Percentiles rank a stretch among this genome's conserved stretches.
Evolutionary conservation across 2,113 vertebrate species (phyloP).

Genomic region (Otocyon megalotis): DNA sequence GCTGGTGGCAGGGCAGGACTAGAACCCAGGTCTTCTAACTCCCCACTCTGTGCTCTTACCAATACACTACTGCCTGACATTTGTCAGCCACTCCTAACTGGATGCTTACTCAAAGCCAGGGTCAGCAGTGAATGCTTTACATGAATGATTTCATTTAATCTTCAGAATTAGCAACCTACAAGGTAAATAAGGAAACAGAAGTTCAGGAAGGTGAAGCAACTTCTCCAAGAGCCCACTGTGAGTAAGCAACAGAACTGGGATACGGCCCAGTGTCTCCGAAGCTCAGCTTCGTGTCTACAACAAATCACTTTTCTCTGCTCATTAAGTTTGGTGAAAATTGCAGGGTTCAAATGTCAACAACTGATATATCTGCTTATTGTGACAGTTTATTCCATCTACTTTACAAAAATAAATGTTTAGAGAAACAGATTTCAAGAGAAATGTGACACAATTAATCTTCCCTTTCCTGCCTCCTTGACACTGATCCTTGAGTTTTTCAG

Average conservation of each 20-base stretch:
- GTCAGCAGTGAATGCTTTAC: neutral
- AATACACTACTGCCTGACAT: neutral
- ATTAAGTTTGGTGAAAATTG: neutral
- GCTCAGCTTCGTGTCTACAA: neutral
- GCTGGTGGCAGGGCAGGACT: neutral
- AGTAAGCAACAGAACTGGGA: neutral
- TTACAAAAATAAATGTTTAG: neutral
- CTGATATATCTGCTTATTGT: neutral
- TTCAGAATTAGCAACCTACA: neutral
- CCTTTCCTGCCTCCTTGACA: neutral
- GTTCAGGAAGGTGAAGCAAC: neutral
- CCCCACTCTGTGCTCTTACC: neutral
- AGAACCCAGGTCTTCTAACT: neutral
- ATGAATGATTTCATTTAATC: neutral
- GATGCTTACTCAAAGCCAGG: neutral
- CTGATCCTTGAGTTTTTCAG: neutral
- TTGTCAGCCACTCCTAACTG: neutral
- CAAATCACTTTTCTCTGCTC: neutral
- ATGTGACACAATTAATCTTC: neutral
- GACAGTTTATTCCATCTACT: neutral
- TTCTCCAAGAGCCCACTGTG: neutral
- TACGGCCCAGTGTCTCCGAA: neutral
- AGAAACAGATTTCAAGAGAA: slow-evolving; percentile 20
- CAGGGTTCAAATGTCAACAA: neutral
- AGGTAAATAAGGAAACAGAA: neutral